Evolutionary conservation across 2,888 invertebrate genomes (phyloP), one percentile per base, ranked within the genome.

Genomic region (Synanthedon andrenaeformis): DNA sequence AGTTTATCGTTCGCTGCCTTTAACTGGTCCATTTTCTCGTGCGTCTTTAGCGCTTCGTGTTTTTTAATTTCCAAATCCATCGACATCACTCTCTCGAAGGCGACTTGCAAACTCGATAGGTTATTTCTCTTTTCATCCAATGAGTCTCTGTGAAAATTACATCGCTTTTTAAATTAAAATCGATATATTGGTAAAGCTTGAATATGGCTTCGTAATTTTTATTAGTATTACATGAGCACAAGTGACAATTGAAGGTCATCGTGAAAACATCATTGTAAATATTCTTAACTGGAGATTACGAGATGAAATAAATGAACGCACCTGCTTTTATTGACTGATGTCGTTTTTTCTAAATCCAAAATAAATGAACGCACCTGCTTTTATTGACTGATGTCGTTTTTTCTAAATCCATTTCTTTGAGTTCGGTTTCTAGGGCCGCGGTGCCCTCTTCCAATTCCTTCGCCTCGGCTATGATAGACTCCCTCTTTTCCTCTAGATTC

Each of bases 51-150:
- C 52, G 86, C 83, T 52, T 85, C 74, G 62, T 90, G 91, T 13
- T 87, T 81, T 51, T 88, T 81, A 3, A 93, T 89, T 57, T 91
- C 90, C 0, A 76, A 76, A 53, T 90, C 87, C 12, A 90, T 71
- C 35, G 87, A 77, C 53, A 86, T 79, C 5, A 92, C 83, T 62
- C 90, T 90, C 10, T 88, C 87, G 51, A 86, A 80, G 3, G 81
- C 73, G 57, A 72, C 81, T 1, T 74, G 67, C 28, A 85, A 72
- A 60, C 83, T 78, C 5, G 69, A 73, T 19, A 90, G 74, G 59
- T 78, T 79, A 48, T 69, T 75, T 59, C 88, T 79, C 57, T 86
- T 83, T 3, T 71, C 64, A 41, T 90, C 89, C 51, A 87, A 79
- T 19, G 73, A 67, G 52, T 61, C 70, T 60, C 86, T 86, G 62